A percentile compares a stretch with the other conserved stretches of the same genome.
Conservation (phyloP, 2,797 vertebrate genomes). For the Miichthys miiuy region DNA sequence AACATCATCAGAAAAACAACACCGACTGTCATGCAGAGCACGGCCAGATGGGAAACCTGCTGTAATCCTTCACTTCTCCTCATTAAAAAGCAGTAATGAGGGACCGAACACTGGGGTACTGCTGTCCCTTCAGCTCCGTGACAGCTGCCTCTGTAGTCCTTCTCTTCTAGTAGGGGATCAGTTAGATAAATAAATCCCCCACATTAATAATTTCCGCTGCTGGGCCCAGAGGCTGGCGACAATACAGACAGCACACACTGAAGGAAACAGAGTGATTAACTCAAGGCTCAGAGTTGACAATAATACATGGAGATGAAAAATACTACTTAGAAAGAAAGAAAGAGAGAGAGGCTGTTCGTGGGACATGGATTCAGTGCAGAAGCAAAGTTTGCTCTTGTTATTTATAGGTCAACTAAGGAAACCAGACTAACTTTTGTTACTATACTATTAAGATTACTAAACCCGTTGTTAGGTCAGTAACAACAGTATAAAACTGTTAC, state of each 20-base stretch:
- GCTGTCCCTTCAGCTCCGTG: constrained; percentile 55
- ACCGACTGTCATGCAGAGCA: constrained; percentile 41
- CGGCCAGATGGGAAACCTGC: constrained; percentile 70
- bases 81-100: constrained; percentile 83
- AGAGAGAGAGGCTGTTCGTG: neutral
- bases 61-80: constrained; percentile 76
- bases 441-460: too few relatives aligned
- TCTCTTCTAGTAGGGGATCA: constrained; percentile 62
- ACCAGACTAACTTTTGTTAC: neutral
- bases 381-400: neutral
- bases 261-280: constrained; percentile 48
- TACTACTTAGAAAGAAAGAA: constrained; percentile 1
- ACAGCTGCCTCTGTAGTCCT: constrained; percentile 74
- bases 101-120: constrained; percentile 59
- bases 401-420: neutral
- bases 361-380: neutral
- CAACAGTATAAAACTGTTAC: neutral
- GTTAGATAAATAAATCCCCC: constrained; percentile 75
- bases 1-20: constrained; percentile 41
- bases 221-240: constrained; percentile 29
- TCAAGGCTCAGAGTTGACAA: constrained; percentile 35
- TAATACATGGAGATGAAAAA: constrained; percentile 31
- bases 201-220: constrained; percentile 70
- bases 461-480: too few relatives aligned
- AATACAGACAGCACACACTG: constrained; percentile 22